Evolutionary conservation across 2,888 invertebrate genomes (phyloP).

Genomic region (Drosophila melanosoma): DNA sequence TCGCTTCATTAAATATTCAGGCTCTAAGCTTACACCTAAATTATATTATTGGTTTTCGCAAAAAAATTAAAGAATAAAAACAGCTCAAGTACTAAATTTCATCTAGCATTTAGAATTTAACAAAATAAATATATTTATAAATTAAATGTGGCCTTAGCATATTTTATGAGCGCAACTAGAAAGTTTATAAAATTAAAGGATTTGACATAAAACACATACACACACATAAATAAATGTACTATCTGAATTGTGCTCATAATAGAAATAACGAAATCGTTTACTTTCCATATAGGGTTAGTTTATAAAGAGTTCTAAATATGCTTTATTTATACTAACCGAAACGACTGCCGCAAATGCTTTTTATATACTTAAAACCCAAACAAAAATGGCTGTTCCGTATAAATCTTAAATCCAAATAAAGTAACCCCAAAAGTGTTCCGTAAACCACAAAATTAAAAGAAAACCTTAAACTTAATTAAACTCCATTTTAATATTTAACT

Average conservation of each 20-base stretch:
- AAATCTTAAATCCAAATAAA: not conserved
- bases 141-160: conserved; percentile 79
- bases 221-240: conserved; percentile 7
- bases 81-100: conserved; percentile 45
- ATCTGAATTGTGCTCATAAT: conserved; percentile 61
- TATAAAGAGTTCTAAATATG: conserved; percentile 28
- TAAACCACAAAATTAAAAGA: conserved; percentile 6
- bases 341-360: conserved; percentile 73
- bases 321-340: conserved; percentile 46
- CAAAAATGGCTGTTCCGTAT: conserved; percentile 43
- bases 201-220: conserved; percentile 41
- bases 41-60: conserved; percentile 10
- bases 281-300: conserved; percentile 44
- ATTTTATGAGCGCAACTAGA: conserved; percentile 65
- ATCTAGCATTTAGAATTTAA: conserved; percentile 35
- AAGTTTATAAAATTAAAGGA: conserved; percentile 41
- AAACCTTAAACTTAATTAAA: not conserved
- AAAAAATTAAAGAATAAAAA: conserved; percentile 10
- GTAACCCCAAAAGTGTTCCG: conserved; percentile 24
- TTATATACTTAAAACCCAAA: conserved; percentile 40
- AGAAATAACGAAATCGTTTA: conserved; percentile 38
- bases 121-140: conserved; percentile 13
- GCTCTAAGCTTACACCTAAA: conserved; percentile 33
- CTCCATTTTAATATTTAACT: not conserved
- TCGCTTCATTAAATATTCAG: conserved; percentile 55